phyloP scores from a whole-genome alignment of 2,888 invertebrate genomes.

The Cyrtodaria siliqua region DNA sequence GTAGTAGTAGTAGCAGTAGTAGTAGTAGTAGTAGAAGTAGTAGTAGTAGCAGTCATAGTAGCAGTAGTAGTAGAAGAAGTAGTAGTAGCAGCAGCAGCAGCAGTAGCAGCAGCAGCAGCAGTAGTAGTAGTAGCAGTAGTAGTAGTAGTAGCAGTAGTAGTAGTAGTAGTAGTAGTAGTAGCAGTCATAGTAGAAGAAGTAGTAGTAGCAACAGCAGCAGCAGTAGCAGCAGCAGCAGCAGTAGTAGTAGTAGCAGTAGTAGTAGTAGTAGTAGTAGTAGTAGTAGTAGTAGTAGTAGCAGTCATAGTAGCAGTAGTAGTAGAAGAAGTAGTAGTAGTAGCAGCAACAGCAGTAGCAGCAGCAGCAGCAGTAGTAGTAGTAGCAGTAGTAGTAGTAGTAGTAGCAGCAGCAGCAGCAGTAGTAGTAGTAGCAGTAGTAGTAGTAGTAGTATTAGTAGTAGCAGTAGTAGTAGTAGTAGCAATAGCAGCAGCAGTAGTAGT shows the following conservation, averaged over 20 bases:
- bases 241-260: neutral
- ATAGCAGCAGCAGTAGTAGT: conserved; percentile 22
- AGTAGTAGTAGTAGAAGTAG: no score
- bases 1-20: no score
- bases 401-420: no score
- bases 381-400: conserved; percentile 14
- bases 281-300: conserved; percentile 4
- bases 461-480: no score
- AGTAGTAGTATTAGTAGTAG: no score
- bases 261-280: conserved; percentile 2
- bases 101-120: neutral
- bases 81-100: neutral
- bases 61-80: neutral
- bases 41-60: conserved; percentile 2
- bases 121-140: neutral
- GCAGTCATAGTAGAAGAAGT: no score
- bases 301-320: neutral
- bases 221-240: no score
- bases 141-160: neutral
- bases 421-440: no score
- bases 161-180: neutral
- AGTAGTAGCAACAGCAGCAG: no score
- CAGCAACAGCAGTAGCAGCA: neutral
- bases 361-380: conserved; percentile 9
- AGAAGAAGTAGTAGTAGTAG: conserved; percentile 1